A percentile compares a stretch with the other conserved stretches of the same genome.
Evolutionary conservation across 30 jellyfish, hydroid and myxozoan genomes (phyloP).

Genomic region (Turritopsis rubra): DNA sequence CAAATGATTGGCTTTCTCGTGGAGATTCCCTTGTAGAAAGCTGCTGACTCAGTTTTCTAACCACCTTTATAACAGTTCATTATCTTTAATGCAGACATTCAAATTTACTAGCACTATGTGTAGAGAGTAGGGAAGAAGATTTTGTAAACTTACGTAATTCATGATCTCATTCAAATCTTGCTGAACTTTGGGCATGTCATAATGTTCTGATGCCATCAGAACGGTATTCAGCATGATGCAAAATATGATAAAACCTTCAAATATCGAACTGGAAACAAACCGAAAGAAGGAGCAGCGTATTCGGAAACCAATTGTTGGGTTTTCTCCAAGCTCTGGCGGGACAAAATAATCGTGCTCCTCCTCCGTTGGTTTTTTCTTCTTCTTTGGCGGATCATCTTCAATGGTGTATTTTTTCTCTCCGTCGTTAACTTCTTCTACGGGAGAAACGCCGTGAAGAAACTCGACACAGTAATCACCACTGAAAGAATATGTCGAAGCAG

Average conservation of each 20-base stretch:
- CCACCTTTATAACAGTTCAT: too few species aligned
- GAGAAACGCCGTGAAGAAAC: slow-evolving; percentile 86
- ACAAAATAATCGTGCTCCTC: slow-evolving; percentile 25
- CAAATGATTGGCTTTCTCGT: too few species aligned
- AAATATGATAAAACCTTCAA: slow-evolving; percentile 93
- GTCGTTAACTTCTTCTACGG: slow-evolving; percentile 78
- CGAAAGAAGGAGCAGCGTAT: slow-evolving; percentile 55
- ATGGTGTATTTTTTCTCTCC: slow-evolving; percentile 84
- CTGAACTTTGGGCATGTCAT: slow-evolving; percentile 35
- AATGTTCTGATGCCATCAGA: slow-evolving; percentile 92
- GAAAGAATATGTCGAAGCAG: slow-evolving; percentile 95
- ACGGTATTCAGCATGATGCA: slow-evolving; percentile 86
- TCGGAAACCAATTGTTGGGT: slow-evolving; percentile 57
- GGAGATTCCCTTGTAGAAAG: too few species aligned
- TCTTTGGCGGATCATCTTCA: slow-evolving; percentile 54
- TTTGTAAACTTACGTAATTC: slow-evolving; percentile 70
- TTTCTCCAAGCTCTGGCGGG: slow-evolving; percentile 87
- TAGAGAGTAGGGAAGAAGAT: too few species aligned
- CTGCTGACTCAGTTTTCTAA: too few species aligned
- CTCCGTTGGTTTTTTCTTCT: slow-evolving; percentile 45
- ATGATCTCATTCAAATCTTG: slow-evolving; percentile 31
- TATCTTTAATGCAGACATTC: too few species aligned
- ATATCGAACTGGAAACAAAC: slow-evolving; percentile 76
- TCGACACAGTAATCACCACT: slow-evolving; percentile 77
- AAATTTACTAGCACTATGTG: too few species aligned